These are phyloP conservation scores for Poeciliopsis prolifica DNA, from an alignment of 2,113 vertebrate genomes.

Conservation along the genomic window DNA sequence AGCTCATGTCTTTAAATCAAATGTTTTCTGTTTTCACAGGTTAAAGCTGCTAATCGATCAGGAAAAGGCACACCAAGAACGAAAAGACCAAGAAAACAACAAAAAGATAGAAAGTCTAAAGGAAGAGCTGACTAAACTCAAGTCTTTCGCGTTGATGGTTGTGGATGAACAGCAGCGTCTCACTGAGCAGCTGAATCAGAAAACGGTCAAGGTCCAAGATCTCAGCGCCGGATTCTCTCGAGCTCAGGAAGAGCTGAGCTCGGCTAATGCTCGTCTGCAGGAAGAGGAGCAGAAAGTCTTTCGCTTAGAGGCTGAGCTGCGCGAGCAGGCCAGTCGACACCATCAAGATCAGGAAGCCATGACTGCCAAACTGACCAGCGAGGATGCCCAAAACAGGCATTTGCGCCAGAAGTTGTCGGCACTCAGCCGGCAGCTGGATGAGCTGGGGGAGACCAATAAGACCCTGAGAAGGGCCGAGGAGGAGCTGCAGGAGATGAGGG, in stretches of 20 bases:
- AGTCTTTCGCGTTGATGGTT: constrained; percentile 95
- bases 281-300: constrained; percentile 87
- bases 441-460: constrained; percentile 94
- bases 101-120: constrained; percentile 85
- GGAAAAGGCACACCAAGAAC: constrained; percentile 85
- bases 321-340: constrained; percentile 78
- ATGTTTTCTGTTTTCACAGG: constrained; percentile 75
- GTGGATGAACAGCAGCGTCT: constrained; percentile 95
- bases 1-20: neutral
- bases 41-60: constrained; percentile 92
- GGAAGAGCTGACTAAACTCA: constrained; percentile 93
- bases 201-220: constrained; percentile 87
- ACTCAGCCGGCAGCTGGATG: constrained; percentile 91
- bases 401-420: constrained; percentile 89
- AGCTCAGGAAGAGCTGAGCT: constrained; percentile 85
- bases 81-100: constrained; percentile 88
- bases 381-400: constrained; percentile 92
- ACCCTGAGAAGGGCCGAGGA: constrained; percentile 91
- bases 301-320: constrained; percentile 86
- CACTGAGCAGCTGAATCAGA: constrained; percentile 85
- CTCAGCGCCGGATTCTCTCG: constrained; percentile 81
- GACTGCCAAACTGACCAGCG: constrained; percentile 92
- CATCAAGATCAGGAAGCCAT: constrained; percentile 88
- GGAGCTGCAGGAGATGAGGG: constrained; percentile 92
- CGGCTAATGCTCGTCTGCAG: constrained; percentile 82